Percentiles rank a stretch among this genome's conserved stretches.
phyloP scores from a whole-genome alignment of 2,888 invertebrate species.

The Melipona beecheii region DNA sequence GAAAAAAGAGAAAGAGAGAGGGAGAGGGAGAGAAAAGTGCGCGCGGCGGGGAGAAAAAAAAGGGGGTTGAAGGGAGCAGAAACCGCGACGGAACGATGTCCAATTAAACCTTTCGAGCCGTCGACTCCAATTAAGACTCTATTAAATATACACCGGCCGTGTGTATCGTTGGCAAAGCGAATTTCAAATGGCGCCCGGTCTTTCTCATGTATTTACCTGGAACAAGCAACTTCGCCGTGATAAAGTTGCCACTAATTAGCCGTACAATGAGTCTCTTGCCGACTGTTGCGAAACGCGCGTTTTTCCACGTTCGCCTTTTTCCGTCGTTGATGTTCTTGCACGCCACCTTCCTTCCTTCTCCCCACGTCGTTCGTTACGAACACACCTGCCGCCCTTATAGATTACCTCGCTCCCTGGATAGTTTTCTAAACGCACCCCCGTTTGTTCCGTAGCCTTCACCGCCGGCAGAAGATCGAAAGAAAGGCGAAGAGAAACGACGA shows the following conservation, averaged over 20 bases:
- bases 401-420: background rate
- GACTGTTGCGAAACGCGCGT: slow-evolving; percentile 33
- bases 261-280: slow-evolving; percentile 58
- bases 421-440: slow-evolving; percentile 1
- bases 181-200: slow-evolving; percentile 67
- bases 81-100: slow-evolving; percentile 66
- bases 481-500: background rate
- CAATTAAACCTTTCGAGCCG: slow-evolving; percentile 73
- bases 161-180: slow-evolving; percentile 71
- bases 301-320: slow-evolving; percentile 31
- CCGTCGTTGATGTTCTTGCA: slow-evolving; percentile 15
- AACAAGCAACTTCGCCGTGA: slow-evolving; percentile 69
- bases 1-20: background rate
- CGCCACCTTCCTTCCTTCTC: background rate
- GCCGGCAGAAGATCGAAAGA: background rate
- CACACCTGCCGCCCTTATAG: background rate
- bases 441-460: background rate
- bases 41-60: background rate
- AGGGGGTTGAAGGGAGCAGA: slow-evolving; percentile 37
- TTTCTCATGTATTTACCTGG: slow-evolving; percentile 67
- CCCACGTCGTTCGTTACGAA: background rate
- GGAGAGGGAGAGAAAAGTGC: background rate
- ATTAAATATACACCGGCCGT: slow-evolving; percentile 71
- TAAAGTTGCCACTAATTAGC: slow-evolving; percentile 72
- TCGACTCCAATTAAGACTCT: slow-evolving; percentile 74